Percentiles rank a stretch among this genome's conserved stretches.
These are phyloP conservation scores for Coryphaenoides rupestris DNA, from an alignment of 2,113 vertebrate genomes.

Conservation along the genomic window DNA sequence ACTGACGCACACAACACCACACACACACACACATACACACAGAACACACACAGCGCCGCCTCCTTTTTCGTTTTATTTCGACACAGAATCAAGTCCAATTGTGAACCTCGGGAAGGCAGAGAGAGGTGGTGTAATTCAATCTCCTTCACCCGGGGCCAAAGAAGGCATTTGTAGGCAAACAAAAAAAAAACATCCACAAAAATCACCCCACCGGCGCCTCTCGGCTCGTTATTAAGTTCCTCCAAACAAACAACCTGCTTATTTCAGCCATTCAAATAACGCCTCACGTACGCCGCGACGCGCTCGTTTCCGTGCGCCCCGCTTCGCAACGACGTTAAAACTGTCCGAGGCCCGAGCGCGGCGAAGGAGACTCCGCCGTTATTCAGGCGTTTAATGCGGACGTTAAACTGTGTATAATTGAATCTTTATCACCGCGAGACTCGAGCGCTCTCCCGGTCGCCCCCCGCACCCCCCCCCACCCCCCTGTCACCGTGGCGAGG, in stretches of 20 bases:
- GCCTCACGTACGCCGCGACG: too few relatives aligned
- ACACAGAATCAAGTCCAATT: conserved; percentile 13
- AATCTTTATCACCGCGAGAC: conserved; percentile 11
- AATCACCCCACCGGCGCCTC: too few relatives aligned
- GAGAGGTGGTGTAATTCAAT: conserved; percentile 7
- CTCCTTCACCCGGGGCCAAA: conserved; percentile 4
- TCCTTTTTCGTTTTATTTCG: conserved; percentile 5
- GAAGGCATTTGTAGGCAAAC: not conserved
- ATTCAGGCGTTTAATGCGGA: conserved; percentile 21
- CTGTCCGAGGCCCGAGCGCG: too few relatives aligned
- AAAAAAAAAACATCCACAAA: too few relatives aligned
- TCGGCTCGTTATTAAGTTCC: too few relatives aligned
- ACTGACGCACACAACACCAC: not conserved
- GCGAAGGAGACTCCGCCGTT: too few relatives aligned
- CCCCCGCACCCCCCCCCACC: conserved; percentile 22
- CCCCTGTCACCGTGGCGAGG: conserved; percentile 23
- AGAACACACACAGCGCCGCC: too few relatives aligned
- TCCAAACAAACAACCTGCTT: too few relatives aligned
- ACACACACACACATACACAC: not conserved
- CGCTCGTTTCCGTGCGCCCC: too few relatives aligned
- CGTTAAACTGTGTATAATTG: conserved; percentile 19
- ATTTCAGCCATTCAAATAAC: too few relatives aligned
- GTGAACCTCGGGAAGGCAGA: conserved; percentile 11
- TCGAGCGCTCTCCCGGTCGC: not conserved
- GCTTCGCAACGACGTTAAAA: too few relatives aligned